Evolutionary conservation across 2,113 vertebrate genomes (phyloP).

Genomic region (Psammodynastes pulverulentus): DNA sequence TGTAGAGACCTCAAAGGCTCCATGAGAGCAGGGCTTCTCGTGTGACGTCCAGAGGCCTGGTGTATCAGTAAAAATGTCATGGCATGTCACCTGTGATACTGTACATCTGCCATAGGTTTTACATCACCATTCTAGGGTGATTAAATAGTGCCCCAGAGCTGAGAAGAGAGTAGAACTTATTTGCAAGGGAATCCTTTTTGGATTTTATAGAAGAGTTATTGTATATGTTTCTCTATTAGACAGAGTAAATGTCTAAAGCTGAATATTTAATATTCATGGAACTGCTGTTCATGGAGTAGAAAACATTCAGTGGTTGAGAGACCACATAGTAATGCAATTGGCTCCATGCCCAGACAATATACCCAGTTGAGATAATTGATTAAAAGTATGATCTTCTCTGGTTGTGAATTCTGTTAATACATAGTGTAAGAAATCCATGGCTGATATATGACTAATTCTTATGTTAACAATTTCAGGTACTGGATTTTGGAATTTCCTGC

Average conservation of each 20-base stretch:
- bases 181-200: neutral
- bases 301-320: neutral
- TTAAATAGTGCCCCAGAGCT: neutral
- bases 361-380: neutral
- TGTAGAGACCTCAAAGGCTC: neutral
- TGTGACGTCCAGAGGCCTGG: neutral
- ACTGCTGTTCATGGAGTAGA: neutral
- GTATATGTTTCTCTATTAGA: neutral
- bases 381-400: neutral
- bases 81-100: neutral
- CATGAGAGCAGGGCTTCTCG: neutral
- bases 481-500: constrained; percentile 97
- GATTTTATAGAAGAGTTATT: neutral
- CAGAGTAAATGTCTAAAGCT: too few species aligned
- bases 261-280: neutral
- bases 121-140: neutral
- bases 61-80: neutral
- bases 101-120: neutral
- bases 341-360: neutral
- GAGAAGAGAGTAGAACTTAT: neutral
- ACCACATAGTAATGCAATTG: neutral
- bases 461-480: constrained; percentile 78
- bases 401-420: neutral
- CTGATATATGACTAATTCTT: neutral
- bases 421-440: neutral